Percentiles rank a stretch among this genome's conserved stretches.
Evolutionary conservation across 1,140 invertebrate species (phyloP).

Genomic region (Zaprionus tsacasi): DNA sequence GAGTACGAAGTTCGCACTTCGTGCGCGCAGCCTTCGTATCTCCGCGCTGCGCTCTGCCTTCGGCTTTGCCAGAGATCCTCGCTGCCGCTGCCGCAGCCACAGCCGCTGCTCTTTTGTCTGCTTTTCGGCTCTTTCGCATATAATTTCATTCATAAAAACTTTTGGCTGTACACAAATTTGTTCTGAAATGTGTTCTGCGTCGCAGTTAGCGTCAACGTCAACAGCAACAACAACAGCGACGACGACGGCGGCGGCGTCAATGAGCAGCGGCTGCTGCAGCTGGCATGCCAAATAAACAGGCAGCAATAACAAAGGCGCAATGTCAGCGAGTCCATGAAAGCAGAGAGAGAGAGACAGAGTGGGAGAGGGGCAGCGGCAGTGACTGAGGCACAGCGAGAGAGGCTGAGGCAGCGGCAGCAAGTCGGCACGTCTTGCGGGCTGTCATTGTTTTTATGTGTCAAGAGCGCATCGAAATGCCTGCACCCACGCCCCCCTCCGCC

Average conservation of each 20-base stretch:
- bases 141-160: constrained; percentile 77
- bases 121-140: constrained; percentile 50
- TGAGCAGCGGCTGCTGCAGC: constrained; percentile 19
- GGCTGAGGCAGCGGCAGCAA: constrained; percentile 28
- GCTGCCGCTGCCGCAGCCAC: constrained; percentile 1
- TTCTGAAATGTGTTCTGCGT: not conserved
- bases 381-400: not conserved
- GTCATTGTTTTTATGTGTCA: constrained; percentile 50
- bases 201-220: not conserved
- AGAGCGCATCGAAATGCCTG: constrained; percentile 33
- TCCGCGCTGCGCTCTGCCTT: not conserved
- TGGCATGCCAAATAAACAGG: constrained; percentile 48
- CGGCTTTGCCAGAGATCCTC: constrained; percentile 26
- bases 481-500: not conserved
- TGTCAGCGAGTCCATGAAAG: not conserved
- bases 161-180: constrained; percentile 25
- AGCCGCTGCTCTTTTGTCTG: constrained; percentile 20
- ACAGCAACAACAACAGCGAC: too few species aligned
- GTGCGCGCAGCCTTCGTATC: constrained; percentile 34
- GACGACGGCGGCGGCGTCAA: too few species aligned
- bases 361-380: not conserved
- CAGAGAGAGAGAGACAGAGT: not conserved
- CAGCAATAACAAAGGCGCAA: constrained; percentile 1
- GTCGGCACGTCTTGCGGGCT: constrained; percentile 49
- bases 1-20: constrained; percentile 5